These are phyloP conservation scores for Regulus satrapa DNA, from an alignment of 2,113 vertebrate species.

Conservation along the genomic window DNA sequence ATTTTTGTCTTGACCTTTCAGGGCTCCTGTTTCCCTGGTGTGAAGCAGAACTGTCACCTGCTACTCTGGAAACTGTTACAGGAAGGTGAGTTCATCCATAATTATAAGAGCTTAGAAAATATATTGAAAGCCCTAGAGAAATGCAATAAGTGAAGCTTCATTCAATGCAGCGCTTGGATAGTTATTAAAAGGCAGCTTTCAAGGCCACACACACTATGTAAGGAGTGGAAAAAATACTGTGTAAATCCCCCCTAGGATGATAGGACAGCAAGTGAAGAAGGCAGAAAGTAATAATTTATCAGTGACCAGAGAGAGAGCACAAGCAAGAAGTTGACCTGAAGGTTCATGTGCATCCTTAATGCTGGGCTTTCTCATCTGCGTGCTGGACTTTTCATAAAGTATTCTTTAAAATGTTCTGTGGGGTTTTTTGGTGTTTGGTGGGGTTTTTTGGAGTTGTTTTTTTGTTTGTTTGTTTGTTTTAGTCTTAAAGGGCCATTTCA, in stretches of 20 bases:
- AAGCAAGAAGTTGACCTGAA: neutral
- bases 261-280: neutral
- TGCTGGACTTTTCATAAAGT: neutral
- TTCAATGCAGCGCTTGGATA: neutral
- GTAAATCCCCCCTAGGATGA: neutral
- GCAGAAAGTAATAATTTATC: neutral
- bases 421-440: neutral
- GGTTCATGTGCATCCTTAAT: neutral
- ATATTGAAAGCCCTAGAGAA: neutral
- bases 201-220: neutral
- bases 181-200: neutral
- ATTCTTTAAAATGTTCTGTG: neutral
- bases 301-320: neutral
- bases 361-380: neutral
- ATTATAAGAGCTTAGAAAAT: neutral
- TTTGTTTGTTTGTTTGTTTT: neutral
- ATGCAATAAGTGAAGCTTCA: neutral
- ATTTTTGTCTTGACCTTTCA: neutral
- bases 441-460: no score
- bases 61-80: neutral
- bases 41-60: neutral
- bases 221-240: neutral
- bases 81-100: neutral
- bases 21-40: neutral
- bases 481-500: neutral